Conservation (phyloP, 2,888 invertebrate species). For the Penaeus monodon region DNA sequence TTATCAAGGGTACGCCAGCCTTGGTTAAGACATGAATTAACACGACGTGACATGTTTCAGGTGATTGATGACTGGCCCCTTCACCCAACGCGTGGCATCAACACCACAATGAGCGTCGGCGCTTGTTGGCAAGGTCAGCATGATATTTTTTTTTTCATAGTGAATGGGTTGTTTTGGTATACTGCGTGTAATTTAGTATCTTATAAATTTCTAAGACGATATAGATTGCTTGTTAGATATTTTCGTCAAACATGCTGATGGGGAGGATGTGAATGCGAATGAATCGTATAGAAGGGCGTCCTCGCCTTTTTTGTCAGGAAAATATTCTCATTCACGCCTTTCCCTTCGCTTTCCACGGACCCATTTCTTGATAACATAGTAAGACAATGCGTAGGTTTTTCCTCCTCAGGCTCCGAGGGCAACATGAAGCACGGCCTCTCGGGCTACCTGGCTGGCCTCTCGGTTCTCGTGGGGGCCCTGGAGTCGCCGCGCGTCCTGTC, state of each 20-base stretch:
- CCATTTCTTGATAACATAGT: too few species aligned
- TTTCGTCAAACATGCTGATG: too few species aligned
- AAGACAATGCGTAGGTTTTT: neutral
- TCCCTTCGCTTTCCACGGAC: too few species aligned
- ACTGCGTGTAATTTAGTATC: neutral
- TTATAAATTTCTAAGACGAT: neutral
- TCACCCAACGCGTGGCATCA: slow-evolving; percentile 93
- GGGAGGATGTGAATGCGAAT: too few species aligned
- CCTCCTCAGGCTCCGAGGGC: slow-evolving; percentile 82
- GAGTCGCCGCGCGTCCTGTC: slow-evolving; percentile 81
- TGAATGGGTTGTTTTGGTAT: neutral
- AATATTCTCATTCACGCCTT: too few species aligned
- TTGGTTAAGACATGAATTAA: neutral
- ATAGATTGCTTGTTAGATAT: too few species aligned
- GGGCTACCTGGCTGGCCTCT: slow-evolving; percentile 90
- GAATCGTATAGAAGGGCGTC: too few species aligned
- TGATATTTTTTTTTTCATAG: neutral
- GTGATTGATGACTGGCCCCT: slow-evolving; percentile 99
- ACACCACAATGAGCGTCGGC: slow-evolving; percentile 93
- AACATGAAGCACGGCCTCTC: slow-evolving; percentile 90
- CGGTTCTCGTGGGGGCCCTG: slow-evolving; percentile 79
- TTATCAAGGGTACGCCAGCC: too few species aligned
- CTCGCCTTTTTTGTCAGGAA: too few species aligned
- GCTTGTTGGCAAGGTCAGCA: slow-evolving; percentile 93
- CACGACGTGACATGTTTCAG: slow-evolving; percentile 73